Percentiles rank a stretch among this genome's conserved stretches.
Conservation (phyloP, 2,113 vertebrate genomes). For the Anguilla japonica region DNA sequence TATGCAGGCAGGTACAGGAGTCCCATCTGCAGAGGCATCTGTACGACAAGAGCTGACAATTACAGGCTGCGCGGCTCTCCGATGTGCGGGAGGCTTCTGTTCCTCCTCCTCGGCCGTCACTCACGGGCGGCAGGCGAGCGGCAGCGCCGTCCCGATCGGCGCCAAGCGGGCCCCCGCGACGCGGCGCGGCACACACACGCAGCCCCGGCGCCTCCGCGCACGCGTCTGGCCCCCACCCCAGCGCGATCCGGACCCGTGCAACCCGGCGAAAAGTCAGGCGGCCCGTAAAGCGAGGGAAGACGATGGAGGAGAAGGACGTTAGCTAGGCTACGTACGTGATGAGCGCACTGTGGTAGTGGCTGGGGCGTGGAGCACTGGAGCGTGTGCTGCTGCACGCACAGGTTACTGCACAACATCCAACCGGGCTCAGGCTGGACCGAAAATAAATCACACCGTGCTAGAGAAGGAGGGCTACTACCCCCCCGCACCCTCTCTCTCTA, state of each 20-base stretch:
- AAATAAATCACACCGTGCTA: background rate
- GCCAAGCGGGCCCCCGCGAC: background rate
- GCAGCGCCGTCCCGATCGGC: background rate
- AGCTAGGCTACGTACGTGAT: background rate
- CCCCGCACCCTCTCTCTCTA: too few species aligned
- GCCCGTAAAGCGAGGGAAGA: background rate
- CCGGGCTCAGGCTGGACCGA: background rate
- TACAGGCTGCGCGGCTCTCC: slow-evolving; percentile 35
- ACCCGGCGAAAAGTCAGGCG: too few species aligned
- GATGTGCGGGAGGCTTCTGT: background rate
- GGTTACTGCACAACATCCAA: background rate
- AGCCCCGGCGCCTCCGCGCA: background rate
- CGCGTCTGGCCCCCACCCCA: background rate
- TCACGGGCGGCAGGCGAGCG: background rate
- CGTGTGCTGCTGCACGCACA: background rate
- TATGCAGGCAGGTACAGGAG: slow-evolving; percentile 93
- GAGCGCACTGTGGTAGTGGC: background rate
- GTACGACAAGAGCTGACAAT: slow-evolving; percentile 85
- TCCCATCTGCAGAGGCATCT: slow-evolving; percentile 96
- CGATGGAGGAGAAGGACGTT: background rate
- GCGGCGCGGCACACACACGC: background rate
- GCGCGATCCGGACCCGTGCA: background rate
- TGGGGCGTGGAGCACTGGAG: background rate
- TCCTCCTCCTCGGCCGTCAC: background rate
- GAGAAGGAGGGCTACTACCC: background rate